These are phyloP conservation scores for Pristiophorus japonicus DNA, from an alignment of 2,113 vertebrate species.

Conservation along the genomic window DNA sequence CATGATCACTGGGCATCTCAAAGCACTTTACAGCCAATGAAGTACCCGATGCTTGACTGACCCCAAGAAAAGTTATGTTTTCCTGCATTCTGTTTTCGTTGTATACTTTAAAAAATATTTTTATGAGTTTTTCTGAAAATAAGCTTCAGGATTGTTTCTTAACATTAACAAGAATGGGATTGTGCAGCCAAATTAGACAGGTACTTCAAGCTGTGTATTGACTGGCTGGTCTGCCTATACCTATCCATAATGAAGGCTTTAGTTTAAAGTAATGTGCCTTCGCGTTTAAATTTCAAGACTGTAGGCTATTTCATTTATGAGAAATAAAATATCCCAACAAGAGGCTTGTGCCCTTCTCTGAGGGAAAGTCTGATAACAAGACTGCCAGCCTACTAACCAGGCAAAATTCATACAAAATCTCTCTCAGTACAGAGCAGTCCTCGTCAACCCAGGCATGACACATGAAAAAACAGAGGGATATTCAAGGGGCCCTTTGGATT, in stretches of 20 bases:
- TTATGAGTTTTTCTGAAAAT: background rate
- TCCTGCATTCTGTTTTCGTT: background rate
- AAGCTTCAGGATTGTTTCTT: background rate
- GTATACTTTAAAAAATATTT: too few species aligned
- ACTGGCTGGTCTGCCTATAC: background rate
- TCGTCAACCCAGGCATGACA: conserved; percentile 1
- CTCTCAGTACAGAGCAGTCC: background rate
- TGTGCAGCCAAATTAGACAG: background rate
- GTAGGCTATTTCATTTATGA: background rate
- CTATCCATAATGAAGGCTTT: background rate
- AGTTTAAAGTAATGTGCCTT: background rate
- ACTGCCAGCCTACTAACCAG: background rate
- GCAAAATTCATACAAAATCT: background rate
- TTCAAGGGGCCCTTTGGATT: background rate
- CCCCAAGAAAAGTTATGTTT: background rate
- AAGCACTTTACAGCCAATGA: too few species aligned
- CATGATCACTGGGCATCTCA: too few species aligned
- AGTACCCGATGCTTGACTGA: background rate
- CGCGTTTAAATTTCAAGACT: background rate
- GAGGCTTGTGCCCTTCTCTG: background rate
- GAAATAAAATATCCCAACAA: background rate
- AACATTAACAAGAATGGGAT: background rate
- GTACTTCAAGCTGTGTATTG: background rate
- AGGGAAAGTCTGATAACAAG: background rate
- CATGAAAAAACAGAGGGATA: background rate